Evolutionary conservation across 2,113 vertebrate genomes (phyloP).

Genomic region (Daphoenositta chrysoptera): DNA sequence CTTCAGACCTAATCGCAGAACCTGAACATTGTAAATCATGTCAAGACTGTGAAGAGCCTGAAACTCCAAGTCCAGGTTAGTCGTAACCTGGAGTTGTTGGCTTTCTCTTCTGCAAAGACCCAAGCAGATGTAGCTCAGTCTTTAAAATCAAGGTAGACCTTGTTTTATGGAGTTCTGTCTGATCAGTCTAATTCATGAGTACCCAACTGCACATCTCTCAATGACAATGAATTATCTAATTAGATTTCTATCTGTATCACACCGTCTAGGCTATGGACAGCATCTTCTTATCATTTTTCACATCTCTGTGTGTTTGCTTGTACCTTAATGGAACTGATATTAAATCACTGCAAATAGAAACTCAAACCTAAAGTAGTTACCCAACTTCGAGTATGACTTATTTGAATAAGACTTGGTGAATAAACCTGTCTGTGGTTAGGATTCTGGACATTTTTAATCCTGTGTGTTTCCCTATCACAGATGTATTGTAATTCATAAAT

Average conservation of each 20-base stretch:
- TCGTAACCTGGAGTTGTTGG: neutral
- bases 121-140: neutral
- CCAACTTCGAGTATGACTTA: neutral
- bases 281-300: neutral
- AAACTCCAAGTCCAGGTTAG: neutral
- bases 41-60: neutral
- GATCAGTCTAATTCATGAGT: neutral
- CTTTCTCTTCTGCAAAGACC: neutral
- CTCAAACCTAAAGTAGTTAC: neutral
- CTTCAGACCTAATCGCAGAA: neutral
- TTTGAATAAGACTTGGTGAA: neutral
- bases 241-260: neutral
- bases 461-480: neutral
- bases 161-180: neutral
- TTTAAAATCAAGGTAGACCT: neutral
- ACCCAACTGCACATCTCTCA: neutral
- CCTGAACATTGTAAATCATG: neutral
- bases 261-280: neutral
- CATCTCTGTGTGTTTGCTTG: neutral
- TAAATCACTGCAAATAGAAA: neutral
- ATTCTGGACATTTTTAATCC: neutral
- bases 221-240: neutral
- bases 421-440: neutral
- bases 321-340: neutral
- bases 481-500: neutral